Evolutionary conservation across 2,797 vertebrate species (phyloP).

Genomic region (Chelidonichthys spinosus): DNA sequence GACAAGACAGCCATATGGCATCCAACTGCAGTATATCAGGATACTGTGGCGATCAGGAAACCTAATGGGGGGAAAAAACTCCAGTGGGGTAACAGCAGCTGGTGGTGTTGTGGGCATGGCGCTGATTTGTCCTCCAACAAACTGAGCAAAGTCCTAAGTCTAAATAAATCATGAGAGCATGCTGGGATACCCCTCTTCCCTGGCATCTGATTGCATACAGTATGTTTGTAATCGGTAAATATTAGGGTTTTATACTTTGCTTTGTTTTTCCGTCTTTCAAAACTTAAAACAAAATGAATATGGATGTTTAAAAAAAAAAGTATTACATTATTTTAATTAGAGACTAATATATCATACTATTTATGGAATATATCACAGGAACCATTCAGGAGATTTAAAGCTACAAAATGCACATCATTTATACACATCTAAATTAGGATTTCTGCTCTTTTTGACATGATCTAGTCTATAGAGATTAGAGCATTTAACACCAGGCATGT

Average conservation of each 20-base stretch:
- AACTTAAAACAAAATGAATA: not conserved
- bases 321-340: not conserved
- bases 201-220: not conserved
- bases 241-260: not conserved
- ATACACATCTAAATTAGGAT: not conserved
- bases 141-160: constrained; percentile 66
- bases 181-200: not conserved
- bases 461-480: not conserved
- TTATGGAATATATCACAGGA: not conserved
- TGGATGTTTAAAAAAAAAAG: not conserved
- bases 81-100: constrained; percentile 4
- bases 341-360: too few relatives aligned
- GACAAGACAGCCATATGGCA: not conserved
- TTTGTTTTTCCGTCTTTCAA: not conserved
- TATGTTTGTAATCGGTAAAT: not conserved
- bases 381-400: not conserved
- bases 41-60: not conserved
- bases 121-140: constrained; percentile 35
- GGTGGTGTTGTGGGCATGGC: not conserved
- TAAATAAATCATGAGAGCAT: constrained; percentile 27
- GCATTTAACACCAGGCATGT: constrained; percentile 4
- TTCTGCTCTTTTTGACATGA: not conserved
- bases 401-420: not conserved
- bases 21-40: not conserved
- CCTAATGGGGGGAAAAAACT: not conserved